Evolutionary conservation across 2,797 vertebrate species (phyloP).

Genomic region (Scarus forsteni): DNA sequence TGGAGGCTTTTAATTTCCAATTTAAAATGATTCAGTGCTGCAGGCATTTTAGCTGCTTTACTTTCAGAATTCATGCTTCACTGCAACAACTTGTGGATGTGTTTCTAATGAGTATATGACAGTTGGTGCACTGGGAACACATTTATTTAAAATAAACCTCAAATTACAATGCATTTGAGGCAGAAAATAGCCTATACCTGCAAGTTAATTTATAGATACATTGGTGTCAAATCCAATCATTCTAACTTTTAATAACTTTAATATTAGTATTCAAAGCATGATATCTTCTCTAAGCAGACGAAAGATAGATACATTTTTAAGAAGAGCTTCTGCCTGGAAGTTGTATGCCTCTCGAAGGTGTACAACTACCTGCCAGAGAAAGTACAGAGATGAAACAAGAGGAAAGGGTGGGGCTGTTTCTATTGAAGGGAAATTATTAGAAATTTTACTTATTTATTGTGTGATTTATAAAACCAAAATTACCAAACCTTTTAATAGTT

Average conservation of each 20-base stretch:
- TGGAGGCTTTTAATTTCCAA: constrained; percentile 44
- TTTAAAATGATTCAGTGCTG: constrained; percentile 38
- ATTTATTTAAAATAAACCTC: constrained; percentile 15
- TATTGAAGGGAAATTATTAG: too few species aligned
- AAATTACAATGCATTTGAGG: constrained; percentile 6
- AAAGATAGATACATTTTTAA: too few species aligned
- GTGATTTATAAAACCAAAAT: too few species aligned
- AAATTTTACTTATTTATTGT: too few species aligned
- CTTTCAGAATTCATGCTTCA: constrained; percentile 29
- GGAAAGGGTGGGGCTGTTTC: too few species aligned
- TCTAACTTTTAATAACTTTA: background rate
- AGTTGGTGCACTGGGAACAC: background rate
- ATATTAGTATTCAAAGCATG: background rate
- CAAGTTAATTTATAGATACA: background rate
- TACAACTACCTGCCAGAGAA: too few species aligned
- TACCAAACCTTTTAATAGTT: too few species aligned
- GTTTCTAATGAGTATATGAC: constrained; percentile 16
- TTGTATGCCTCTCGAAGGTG: too few species aligned
- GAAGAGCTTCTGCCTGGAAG: too few species aligned
- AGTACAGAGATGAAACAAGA: too few species aligned
- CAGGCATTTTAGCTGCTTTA: constrained; percentile 17
- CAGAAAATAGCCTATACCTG: background rate
- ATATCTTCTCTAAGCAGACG: background rate
- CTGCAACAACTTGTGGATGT: constrained; percentile 8
- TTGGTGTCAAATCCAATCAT: background rate